phyloP scores from a whole-genome alignment of 2,113 vertebrate species.

The Bambusicola thoracicus region DNA sequence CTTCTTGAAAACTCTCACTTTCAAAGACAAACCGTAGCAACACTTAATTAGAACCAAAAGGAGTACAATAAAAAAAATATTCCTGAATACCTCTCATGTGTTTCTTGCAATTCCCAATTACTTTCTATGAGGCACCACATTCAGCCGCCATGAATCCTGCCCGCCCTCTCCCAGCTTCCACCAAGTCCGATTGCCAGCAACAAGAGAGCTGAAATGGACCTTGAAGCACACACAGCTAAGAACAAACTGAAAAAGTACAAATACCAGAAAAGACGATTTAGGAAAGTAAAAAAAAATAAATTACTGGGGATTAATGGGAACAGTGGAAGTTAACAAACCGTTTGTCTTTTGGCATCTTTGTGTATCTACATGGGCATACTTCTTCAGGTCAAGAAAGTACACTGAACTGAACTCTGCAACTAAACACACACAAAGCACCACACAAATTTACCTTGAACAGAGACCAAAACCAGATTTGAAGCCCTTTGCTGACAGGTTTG shows the following conservation, averaged over 20 bases:
- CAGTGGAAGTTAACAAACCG: background rate
- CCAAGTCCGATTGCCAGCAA: background rate
- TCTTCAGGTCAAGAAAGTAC: background rate
- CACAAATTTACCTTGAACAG: fast-evolving
- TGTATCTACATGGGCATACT: fast-evolving
- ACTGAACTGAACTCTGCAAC: background rate
- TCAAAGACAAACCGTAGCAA: background rate
- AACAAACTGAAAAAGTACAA: background rate
- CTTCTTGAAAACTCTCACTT: background rate
- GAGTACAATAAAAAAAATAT: background rate
- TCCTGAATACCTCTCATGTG: background rate
- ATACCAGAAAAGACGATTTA: background rate
- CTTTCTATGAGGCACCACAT: background rate
- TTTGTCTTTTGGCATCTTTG: background rate
- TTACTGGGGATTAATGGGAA: background rate
- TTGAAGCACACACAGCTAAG: background rate
- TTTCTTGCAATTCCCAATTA: background rate
- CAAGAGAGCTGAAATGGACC: background rate
- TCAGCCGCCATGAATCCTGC: background rate
- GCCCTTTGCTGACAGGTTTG: background rate
- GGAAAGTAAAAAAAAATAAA: background rate
- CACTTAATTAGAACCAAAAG: background rate
- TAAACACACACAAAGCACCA: background rate
- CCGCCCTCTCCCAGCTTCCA: background rate
- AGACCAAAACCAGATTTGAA: background rate